Evolutionary conservation across 2,797 vertebrate genomes (phyloP), one percentile per base, ranked within the genome.

Genomic region (Sebastes elongatus): DNA sequence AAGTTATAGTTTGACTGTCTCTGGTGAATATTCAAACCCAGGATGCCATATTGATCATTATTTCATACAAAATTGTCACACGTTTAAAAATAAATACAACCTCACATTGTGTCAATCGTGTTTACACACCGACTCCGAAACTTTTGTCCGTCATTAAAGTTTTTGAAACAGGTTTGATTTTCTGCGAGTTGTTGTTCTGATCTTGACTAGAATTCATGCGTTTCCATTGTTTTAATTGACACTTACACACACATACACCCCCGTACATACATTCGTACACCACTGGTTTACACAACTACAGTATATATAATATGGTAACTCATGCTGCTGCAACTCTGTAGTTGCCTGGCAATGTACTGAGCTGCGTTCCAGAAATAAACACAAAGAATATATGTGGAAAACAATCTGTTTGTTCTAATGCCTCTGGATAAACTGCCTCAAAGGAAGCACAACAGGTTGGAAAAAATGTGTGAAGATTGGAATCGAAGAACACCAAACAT

Each of bases 341-440:
- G 91, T 90, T 91, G 85, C 85, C 38, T 89, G 88, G 90, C 85
- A 90, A 91, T 90, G 65, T 38, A 7, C 53, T 56, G 76, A 80
- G 13, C 64, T 35, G 59, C 28, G 59, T 68, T 93, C 77, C 84
- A 86, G 68, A 87, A 89, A 91, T 85, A 89, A 85, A 84, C 79
- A 74, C 35, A 57, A 14, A 27, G 14, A 63, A 57, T 27, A 59
- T 33, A 28, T 57, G 33, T 59, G 65, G 23, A 11, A 66, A 85
- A 71, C 4, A 10, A 30, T 33, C 1, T 53, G 5, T 78, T 69
- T 76, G 7, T 73, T 42, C 4, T 20, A n/a, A 63, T 38, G 67
- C 11, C 9, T 52, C 30, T 61, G 6, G 8, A 46, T 56, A 30
- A 28, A 14, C 52, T 27, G 27, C 27, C 27, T 61, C 20, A 32